phyloP scores from a whole-genome alignment of 2,797 vertebrate genomes.

The Acestrorhynchus altus region DNA sequence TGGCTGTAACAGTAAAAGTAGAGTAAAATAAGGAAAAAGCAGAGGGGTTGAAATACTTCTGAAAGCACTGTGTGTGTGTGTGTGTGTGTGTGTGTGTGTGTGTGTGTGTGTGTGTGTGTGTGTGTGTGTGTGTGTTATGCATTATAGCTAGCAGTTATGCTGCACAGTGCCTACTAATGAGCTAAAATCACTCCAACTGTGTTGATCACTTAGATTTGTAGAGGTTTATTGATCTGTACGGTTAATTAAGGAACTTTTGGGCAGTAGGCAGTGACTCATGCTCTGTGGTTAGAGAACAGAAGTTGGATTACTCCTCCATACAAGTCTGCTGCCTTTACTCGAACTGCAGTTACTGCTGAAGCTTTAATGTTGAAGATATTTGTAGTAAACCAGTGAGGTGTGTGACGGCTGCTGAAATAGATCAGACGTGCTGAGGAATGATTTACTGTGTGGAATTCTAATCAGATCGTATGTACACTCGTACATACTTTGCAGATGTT shows the following conservation, averaged over 20 bases:
- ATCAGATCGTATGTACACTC: not conserved
- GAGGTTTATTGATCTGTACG: slow-evolving; percentile 40
- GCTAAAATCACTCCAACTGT: slow-evolving; percentile 20
- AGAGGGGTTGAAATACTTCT: too few species aligned
- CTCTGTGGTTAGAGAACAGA: not conserved
- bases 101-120: not conserved
- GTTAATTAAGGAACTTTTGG: slow-evolving; percentile 41
- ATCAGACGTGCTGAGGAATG: not conserved
- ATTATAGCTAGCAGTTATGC: not conserved
- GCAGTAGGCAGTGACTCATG: not conserved
- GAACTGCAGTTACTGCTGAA: not conserved
- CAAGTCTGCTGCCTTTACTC: not conserved
- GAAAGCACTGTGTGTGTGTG: too few species aligned
- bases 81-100: too few species aligned
- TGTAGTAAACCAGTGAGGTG: not conserved
- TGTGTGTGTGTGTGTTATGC: slow-evolving; percentile 7
- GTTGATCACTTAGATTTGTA: slow-evolving; percentile 28
- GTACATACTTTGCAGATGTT: not conserved
- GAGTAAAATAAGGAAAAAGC: too few species aligned
- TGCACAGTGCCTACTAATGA: not conserved
- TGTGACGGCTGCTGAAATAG: not conserved
- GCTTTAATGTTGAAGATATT: not conserved
- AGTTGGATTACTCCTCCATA: not conserved
- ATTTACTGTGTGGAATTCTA: not conserved
- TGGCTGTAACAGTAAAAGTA: too few species aligned